These are phyloP conservation scores for Mya arenaria DNA, from an alignment of 1,140 invertebrate genomes.

Conservation along the genomic window DNA sequence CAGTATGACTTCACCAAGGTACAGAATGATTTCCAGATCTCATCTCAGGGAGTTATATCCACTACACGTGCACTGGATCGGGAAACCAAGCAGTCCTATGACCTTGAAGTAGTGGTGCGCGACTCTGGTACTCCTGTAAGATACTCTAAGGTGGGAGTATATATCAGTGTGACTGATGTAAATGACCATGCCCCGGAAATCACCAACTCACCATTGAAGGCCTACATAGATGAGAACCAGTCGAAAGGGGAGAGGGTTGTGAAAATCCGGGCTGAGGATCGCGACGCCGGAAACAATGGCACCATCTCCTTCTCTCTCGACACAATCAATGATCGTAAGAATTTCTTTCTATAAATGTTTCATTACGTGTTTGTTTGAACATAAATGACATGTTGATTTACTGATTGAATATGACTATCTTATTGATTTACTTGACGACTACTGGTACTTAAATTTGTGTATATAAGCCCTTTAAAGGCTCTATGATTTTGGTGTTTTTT, in stretches of 20 bases:
- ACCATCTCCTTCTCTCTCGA: conserved; percentile 71
- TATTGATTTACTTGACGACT: not conserved
- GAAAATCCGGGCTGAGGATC: conserved; percentile 97
- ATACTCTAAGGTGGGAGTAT: conserved; percentile 87
- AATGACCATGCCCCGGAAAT: conserved; percentile 94
- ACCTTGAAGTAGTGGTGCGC: conserved; percentile 91
- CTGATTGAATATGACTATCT: not conserved
- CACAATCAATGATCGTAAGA: too few relatives aligned
- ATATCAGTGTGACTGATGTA: conserved; percentile 90
- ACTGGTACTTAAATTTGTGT: too few relatives aligned
- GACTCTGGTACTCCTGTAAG: conserved; percentile 92
- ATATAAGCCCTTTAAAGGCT: too few relatives aligned
- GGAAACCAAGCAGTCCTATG: conserved; percentile 89
- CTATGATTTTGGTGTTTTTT: too few relatives aligned
- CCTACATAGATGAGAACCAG: conserved; percentile 89
- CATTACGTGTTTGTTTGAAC: not conserved
- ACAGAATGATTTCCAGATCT: conserved; percentile 69
- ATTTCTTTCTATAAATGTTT: conserved; percentile 25
- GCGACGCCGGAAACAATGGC: conserved; percentile 85
- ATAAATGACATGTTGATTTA: not conserved
- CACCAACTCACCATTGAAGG: conserved; percentile 81
- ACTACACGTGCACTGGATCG: conserved; percentile 92
- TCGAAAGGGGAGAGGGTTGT: conserved; percentile 92
- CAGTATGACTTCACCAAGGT: conserved; percentile 61
- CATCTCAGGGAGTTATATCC: conserved; percentile 89